These are phyloP conservation scores for Cryptotis parvus DNA, from an alignment of 2,113 vertebrate species.

Conservation along the genomic window DNA sequence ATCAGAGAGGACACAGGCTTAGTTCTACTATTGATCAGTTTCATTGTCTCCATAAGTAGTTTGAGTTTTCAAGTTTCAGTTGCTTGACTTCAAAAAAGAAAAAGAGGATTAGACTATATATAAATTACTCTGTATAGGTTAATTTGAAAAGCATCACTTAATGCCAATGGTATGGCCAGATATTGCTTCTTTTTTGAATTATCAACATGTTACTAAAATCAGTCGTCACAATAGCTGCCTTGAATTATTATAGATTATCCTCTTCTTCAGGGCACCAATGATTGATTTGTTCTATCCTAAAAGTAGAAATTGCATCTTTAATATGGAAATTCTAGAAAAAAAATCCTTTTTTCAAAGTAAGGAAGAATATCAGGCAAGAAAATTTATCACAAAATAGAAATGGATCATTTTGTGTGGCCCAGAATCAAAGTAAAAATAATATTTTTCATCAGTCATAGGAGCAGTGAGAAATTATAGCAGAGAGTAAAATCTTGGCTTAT, in stretches of 20 bases:
- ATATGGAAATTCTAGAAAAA: neutral
- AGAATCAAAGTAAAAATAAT: neutral
- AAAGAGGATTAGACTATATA: neutral
- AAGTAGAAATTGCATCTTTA: neutral
- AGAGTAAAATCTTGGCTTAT: neutral
- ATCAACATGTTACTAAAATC: slow-evolving; percentile 5
- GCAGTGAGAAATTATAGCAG: neutral
- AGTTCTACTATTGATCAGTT: neutral
- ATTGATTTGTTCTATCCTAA: neutral
- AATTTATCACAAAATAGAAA: neutral
- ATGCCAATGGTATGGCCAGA: neutral
- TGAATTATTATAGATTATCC: neutral
- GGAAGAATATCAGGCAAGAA: neutral
- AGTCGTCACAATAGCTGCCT: neutral
- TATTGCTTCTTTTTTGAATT: neutral
- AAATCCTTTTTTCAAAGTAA: neutral
- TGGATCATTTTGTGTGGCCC: neutral
- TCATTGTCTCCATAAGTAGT: neutral
- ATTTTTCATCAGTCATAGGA: neutral
- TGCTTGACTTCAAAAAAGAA: neutral
- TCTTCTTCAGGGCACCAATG: neutral
- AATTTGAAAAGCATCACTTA: neutral
- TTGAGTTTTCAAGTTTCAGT: neutral
- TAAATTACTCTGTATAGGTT: neutral
- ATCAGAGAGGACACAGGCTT: neutral